phyloP scores from a whole-genome alignment of 2,888 invertebrate species.

The Capitulum mitella region DNA sequence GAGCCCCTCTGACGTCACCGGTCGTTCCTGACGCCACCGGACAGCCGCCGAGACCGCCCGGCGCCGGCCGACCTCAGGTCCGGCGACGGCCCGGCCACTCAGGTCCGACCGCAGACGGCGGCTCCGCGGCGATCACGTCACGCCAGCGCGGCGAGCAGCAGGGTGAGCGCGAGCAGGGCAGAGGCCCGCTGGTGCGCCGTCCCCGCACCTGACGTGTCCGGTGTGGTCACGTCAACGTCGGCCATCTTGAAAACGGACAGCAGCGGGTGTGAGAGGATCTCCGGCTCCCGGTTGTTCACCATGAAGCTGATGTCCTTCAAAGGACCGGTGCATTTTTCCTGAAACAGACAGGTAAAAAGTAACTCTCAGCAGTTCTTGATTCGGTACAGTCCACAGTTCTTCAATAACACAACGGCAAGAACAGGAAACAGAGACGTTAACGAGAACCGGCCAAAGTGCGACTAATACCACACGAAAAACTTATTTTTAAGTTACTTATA shows the following conservation, averaged over 20 bases:
- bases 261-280: conserved; percentile 75
- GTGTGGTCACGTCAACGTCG: conserved; percentile 78
- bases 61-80: too few species aligned
- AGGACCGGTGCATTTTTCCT: conserved; percentile 78
- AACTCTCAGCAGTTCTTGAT: neutral
- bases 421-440: too few species aligned
- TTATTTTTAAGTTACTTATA: too few species aligned
- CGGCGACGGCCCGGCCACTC: too few species aligned
- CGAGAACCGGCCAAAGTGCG: too few species aligned
- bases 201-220: conserved; percentile 46
- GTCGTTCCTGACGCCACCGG: too few species aligned
- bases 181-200: neutral
- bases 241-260: conserved; percentile 88
- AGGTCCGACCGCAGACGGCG: neutral
- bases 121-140: neutral
- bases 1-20: too few species aligned
- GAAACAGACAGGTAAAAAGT: conserved; percentile 37
- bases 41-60: too few species aligned
- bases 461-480: too few species aligned
- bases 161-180: neutral
- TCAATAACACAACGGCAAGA: too few species aligned
- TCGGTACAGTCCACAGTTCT: neutral
- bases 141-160: neutral
- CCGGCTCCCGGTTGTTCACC: conserved; percentile 75
- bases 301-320: conserved; percentile 72